phyloP scores from a whole-genome alignment of 1,140 invertebrate genomes.

The Caenorhabditis elegans region WBcel235 BX284603.4:13225501-13226000 shows the following conservation, averaged over 20 bases:
- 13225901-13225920: no score
- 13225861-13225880: no score
- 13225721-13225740: constrained; percentile 63
- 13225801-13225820: no score
- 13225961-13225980: no score
- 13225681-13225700: constrained; percentile 91
- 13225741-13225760: neutral
- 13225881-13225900: no score
- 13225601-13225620: no score
- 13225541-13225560: constrained; percentile 92
- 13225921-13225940: no score
- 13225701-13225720: constrained; percentile 87
- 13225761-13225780: neutral
- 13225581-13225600: constrained; percentile 79
- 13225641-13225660: constrained; percentile 98
- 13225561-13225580: constrained; percentile 96
- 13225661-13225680: constrained; percentile 95
- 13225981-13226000: no score
- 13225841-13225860: no score
- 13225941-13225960: no score
- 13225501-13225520: constrained; percentile 83
- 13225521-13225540: constrained; percentile 96
- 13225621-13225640: constrained; percentile 81
- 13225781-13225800: no score
- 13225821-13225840: no score